These are phyloP conservation scores for Dolichopus griseipennis DNA, from an alignment of 2,888 invertebrate genomes.

Conservation along the genomic window DNA sequence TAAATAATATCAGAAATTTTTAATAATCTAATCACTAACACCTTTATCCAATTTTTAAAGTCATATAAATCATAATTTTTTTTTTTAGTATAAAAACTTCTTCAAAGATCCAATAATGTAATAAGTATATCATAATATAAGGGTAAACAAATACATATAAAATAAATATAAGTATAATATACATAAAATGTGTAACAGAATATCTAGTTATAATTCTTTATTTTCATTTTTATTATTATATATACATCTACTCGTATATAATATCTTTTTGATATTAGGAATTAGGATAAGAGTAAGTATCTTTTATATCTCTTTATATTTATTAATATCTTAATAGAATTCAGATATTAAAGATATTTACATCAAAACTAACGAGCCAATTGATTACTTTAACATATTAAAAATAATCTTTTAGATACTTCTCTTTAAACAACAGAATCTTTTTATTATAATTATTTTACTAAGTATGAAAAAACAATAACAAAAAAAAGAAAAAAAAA, in stretches of 20 bases:
- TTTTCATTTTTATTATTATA: too few species aligned
- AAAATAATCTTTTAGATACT: neutral
- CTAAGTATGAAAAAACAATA: neutral
- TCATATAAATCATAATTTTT: neutral
- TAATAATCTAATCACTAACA: slow-evolving; percentile 6
- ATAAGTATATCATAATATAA: neutral
- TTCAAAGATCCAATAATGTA: neutral
- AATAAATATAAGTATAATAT: too few species aligned
- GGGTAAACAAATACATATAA: neutral
- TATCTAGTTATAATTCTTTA: too few species aligned
- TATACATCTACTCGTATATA: too few species aligned
- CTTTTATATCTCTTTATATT: neutral
- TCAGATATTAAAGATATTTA: neutral
- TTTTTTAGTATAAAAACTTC: neutral
- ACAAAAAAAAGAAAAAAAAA: too few species aligned
- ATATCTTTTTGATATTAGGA: too few species aligned
- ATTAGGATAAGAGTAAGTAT: neutral
- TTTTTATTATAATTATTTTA: neutral
- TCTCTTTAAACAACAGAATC: neutral
- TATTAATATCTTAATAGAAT: neutral
- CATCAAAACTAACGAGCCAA: neutral
- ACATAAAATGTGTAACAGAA: too few species aligned
- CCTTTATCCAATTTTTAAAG: neutral
- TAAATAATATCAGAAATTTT: neutral
- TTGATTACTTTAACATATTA: neutral